Evolutionary conservation across 1,140 invertebrate species (phyloP).

Genomic region (Diabrotica virgifera): DNA sequence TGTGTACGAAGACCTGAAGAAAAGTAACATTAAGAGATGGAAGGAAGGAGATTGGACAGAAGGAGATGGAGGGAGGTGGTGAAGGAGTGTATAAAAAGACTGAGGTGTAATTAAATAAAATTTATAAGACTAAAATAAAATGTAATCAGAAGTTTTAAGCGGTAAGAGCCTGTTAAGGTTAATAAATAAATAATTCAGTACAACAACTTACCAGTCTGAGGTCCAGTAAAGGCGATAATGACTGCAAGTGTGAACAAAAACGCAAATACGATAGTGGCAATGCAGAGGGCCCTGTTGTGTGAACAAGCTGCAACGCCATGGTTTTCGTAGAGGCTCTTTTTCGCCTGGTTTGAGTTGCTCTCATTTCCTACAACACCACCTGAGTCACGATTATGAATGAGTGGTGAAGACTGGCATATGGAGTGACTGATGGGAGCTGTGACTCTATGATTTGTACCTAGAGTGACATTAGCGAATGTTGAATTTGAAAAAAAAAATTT

Average conservation of each 20-base stretch:
- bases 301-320: conserved; percentile 82
- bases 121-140: too few relatives aligned
- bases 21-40: too few relatives aligned
- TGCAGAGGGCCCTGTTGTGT: conserved; percentile 75
- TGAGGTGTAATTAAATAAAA: too few relatives aligned
- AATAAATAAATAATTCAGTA: conserved; percentile 1
- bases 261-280: conserved; percentile 73
- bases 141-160: neutral
- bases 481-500: too few relatives aligned
- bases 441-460: conserved; percentile 51
- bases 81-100: too few relatives aligned
- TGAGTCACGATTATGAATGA: conserved; percentile 45
- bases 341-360: conserved; percentile 60
- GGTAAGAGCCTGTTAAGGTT: too few relatives aligned
- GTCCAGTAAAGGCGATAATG: conserved; percentile 85
- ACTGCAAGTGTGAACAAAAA: conserved; percentile 78
- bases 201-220: conserved; percentile 61
- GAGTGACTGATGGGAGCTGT: conserved; percentile 43
- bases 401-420: conserved; percentile 41
- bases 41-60: too few relatives aligned
- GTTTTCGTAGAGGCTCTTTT: conserved; percentile 72
- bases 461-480: neutral
- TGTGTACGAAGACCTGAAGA: too few relatives aligned
- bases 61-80: too few relatives aligned
- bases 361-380: conserved; percentile 59